Base-by-base conservation (phyloP, 2,888 invertebrate genomes). In the Limnephilus marmoratus region DNA sequence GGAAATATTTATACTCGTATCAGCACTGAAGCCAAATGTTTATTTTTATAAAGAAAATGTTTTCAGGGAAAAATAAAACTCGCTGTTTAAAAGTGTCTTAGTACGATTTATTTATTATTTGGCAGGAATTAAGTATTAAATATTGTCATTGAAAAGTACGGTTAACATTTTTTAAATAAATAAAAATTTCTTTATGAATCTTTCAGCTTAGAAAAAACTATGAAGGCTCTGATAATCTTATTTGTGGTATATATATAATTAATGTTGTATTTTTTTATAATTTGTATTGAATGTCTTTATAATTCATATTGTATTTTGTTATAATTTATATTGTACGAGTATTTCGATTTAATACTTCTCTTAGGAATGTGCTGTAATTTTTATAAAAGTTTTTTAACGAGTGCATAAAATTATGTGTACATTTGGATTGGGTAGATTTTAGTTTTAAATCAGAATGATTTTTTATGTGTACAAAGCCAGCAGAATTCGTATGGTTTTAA, bases 101-200 rank as follows among this genome's bases (percentile, higher is more conserved):
- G 29, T 45, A 29, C 49, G 41, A 86, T 53, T 12, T 49, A 86
- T 86, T 86, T 89, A 89, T 80, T 89, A 89, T 89, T 89, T 89
- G 88, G 88, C 88, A 89, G 88, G 88, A 89, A 89, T 89, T 89
- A 89, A 81, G 49, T 87, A 68, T 89, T 80, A 24, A 80, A 80
- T 89, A 89, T 89, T 89, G 88, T 89, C 88, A 89, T 89, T 81
- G 81, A 89, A 89, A 89, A 53, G 24, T 68, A 68, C 68, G 9
- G 24, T 68, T 68, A 68, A 68, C 68, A 68, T 9, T 24, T 68
- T 9, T 68, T 24, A 68, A 9, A 68, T 68, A 68, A n/a, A 68
- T n/a, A 68, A 68, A 68, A 68, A 68, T 4, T 68, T 68, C n/a
- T n/a, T n/a, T 9, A 68, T 7, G 7, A 24, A 68, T 24, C n/a